phyloP scores from a whole-genome alignment of 30 jellyfish, hydroid and myxozoan genomes.

The Aurelia aurita complex sp. Pacific region DNA sequence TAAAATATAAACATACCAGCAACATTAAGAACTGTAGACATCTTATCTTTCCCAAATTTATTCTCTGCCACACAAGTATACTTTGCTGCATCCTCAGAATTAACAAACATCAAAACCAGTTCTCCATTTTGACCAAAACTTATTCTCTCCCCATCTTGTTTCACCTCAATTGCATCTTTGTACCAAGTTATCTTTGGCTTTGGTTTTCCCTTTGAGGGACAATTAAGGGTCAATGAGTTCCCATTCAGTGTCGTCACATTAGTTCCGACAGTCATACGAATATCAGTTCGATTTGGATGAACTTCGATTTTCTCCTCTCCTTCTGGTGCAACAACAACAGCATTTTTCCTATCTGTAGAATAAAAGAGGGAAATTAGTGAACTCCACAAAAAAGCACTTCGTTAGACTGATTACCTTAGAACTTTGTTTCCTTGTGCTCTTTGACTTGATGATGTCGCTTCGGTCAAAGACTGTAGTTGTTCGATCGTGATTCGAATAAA shows the following conservation, averaged over 20 bases:
- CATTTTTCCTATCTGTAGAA: slow-evolving; percentile 25
- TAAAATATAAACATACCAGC: slow-evolving; percentile 29
- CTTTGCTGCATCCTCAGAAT: slow-evolving; percentile 80
- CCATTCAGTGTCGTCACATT: slow-evolving; percentile 53
- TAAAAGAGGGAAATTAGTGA: background rate
- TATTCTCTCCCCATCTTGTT: slow-evolving; percentile 11
- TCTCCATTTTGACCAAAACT: slow-evolving; percentile 42
- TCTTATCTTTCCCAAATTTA: slow-evolving; percentile 49
- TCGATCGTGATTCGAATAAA: too few species aligned
- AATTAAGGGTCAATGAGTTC: slow-evolving; percentile 39
- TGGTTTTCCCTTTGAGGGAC: slow-evolving; percentile 83
- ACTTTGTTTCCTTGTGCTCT: too few species aligned
- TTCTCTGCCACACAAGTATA: slow-evolving; percentile 71
- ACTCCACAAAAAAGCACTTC: too few species aligned
- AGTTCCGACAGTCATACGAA: slow-evolving; percentile 38
- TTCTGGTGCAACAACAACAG: slow-evolving; percentile 40
- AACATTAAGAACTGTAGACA: slow-evolving; percentile 43
- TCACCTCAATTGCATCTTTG: slow-evolving; percentile 57
- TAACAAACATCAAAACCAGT: slow-evolving; percentile 28
- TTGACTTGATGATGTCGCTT: too few species aligned
- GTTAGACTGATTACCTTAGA: too few species aligned
- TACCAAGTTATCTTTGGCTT: slow-evolving; percentile 69
- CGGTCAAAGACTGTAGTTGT: too few species aligned
- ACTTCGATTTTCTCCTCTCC: slow-evolving; percentile 19
- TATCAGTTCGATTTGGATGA: slow-evolving; percentile 5